These are phyloP conservation scores for Sebastes matsubarae DNA, from an alignment of 2,797 vertebrate species.

Conservation along the genomic window DNA sequence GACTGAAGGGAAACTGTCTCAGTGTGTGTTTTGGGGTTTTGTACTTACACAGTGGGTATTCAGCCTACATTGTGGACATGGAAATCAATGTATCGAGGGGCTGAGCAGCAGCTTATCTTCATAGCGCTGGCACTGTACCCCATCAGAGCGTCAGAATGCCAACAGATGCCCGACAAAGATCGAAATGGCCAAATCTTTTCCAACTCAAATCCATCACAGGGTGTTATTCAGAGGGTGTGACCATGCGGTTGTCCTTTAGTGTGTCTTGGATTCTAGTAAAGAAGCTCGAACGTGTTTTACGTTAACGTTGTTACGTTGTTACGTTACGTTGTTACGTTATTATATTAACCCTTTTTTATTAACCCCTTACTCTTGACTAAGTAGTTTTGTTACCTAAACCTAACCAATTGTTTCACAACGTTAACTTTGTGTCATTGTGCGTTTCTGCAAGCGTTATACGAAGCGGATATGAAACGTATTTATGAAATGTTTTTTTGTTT, in stretches of 20 bases:
- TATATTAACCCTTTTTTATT: not conserved
- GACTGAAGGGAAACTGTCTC: conserved; percentile 53
- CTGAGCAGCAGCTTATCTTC: conserved; percentile 46
- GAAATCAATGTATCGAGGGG: conserved; percentile 45
- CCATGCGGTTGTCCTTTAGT: not conserved
- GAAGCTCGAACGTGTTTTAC: not conserved
- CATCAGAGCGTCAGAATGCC: conserved; percentile 3
- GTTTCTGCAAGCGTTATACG: no score
- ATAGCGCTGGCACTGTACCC: conserved; percentile 33
- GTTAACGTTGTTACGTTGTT: not conserved
- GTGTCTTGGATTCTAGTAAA: not conserved
- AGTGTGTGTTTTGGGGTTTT: conserved; percentile 65
- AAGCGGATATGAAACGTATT: not conserved
- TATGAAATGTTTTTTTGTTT: not conserved
- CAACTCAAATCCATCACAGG: not conserved
- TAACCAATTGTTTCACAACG: no score
- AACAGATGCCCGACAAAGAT: conserved; percentile 16
- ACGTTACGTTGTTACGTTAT: not conserved
- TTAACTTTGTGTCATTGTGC: no score
- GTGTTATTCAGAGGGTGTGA: not conserved
- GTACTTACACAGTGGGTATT: conserved; percentile 56
- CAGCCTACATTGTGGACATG: conserved; percentile 55
- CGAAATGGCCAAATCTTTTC: conserved; percentile 3
- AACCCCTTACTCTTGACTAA: not conserved
- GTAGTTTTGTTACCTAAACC: no score